Base-by-base conservation (phyloP, 2,113 vertebrate species). In the Rhineura floridana region DNA sequence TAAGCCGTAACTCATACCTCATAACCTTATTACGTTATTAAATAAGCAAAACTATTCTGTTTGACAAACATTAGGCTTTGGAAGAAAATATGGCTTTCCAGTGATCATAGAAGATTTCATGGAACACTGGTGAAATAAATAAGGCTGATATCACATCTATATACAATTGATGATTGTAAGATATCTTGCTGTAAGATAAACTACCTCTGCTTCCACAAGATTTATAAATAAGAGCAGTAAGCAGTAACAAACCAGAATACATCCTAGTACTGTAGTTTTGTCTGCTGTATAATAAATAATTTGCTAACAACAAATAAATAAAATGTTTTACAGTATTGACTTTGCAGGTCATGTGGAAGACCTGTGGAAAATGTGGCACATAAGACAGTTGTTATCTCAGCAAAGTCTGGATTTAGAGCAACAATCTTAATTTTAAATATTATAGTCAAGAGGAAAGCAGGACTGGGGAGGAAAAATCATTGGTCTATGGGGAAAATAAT, bases 221-320 rank as follows among this genome's bases (percentile, higher is more conserved):
- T 3, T 25, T 70, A 19, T 48, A 85, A 80, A 52, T 69, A 83
- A 90, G 9, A 55, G 23, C 6, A 55, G 84, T 0, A 65, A 50
- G 30, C 11, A 55, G 85, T 0, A 69, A 13, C 1, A 89, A 89
- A 81, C 30, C 28, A 85, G 4, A 84, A 84, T 15, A 84, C 59
- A 21, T 11, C 91, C 5, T 4, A 36, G 44, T 2, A 80, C 78
- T 62, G 44, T 33, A 21, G 62, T 67, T 25, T 25, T 88, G 39
- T 12, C 36, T 69, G 23, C 33, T 91, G 78, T 65, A 76, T 82
- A 39, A 39, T 82, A 90, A 88, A 80, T 85, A 59, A 25, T 87
- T 84, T 75, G 28, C 5, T 84, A 93, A 36, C 82, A 86, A 0
- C 1, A 30, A 80, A 5, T 23, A 0, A 87, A 87, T 55, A 77